Percentiles rank a stretch among this genome's conserved stretches.
Evolutionary conservation across 1,140 invertebrate species (phyloP).

Genomic region (Drosophila bipectinata): DNA sequence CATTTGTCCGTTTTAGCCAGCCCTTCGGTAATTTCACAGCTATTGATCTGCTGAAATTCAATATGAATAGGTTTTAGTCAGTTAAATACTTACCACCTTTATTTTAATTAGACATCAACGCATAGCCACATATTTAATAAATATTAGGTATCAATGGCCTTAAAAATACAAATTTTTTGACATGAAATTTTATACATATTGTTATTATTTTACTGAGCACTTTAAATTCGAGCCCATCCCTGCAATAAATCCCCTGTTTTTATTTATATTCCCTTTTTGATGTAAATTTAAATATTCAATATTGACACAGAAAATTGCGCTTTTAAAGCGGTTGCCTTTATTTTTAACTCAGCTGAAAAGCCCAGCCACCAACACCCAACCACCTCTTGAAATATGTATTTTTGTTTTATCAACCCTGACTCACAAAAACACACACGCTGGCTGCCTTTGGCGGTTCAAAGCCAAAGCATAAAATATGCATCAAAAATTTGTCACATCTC

Average conservation of each 20-base stretch:
- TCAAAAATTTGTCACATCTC: conserved; percentile 77
- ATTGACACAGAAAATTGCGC: conserved; percentile 68
- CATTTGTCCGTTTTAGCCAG: background rate
- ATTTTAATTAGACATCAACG: too few species aligned
- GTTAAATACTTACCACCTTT: background rate
- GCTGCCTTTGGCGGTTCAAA: conserved; percentile 28
- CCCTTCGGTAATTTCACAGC: background rate
- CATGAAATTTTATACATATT: background rate
- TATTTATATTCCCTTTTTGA: conserved; percentile 33
- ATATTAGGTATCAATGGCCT: background rate
- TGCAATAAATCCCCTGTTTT: conserved; percentile 1
- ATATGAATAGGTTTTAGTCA: background rate
- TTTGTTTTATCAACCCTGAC: conserved; percentile 40
- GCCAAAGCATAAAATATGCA: conserved; percentile 71
- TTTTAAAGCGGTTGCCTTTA: conserved; percentile 52
- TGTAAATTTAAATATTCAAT: conserved; percentile 66
- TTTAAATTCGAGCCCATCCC: conserved; percentile 5
- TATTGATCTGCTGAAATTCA: background rate
- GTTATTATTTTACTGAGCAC: conserved; percentile 11
- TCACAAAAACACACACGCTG: conserved; percentile 9
- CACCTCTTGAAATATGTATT: conserved; percentile 33
- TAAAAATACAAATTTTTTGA: background rate
- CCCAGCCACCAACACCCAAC: background rate
- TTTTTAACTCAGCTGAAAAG: conserved; percentile 12
- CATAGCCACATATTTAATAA: background rate